Percentiles rank a stretch among this genome's conserved stretches.
phyloP scores from a whole-genome alignment of 2,797 vertebrate species.

The Limosa lapponica region DNA sequence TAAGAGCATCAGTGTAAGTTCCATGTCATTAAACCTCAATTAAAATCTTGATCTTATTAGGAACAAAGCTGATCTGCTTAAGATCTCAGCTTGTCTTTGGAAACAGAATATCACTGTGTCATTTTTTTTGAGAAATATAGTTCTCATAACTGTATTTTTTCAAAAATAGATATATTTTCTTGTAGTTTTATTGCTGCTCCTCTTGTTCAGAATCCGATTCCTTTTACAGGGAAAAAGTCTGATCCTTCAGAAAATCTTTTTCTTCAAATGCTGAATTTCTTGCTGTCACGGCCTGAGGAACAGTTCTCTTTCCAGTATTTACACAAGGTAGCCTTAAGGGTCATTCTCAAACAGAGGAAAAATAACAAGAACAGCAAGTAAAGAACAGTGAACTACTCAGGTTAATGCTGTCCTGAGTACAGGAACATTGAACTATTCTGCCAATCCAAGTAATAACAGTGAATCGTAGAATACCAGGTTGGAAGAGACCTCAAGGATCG shows the following conservation, averaged over 20 bases:
- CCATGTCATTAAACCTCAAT: not conserved
- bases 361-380: not conserved
- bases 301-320: not conserved
- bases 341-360: not conserved
- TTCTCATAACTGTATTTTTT: not conserved
- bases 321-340: not conserved
- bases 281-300: not conserved
- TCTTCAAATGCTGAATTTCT: not conserved
- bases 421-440: not conserved
- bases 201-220: not conserved
- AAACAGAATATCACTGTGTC: not conserved
- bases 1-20: not conserved
- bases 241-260: not conserved
- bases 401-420: not conserved
- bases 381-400: not conserved
- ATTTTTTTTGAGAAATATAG: not conserved
- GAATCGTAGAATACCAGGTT: not conserved
- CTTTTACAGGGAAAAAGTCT: not conserved
- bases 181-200: not conserved
- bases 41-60: not conserved
- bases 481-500: not conserved
- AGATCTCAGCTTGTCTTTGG: not conserved
- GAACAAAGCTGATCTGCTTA: not conserved
- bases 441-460: not conserved
- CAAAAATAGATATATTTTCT: not conserved